These are phyloP conservation scores for Lithophane semibrunnea DNA, from an alignment of 2,888 invertebrate genomes.

Conservation along the genomic window DNA sequence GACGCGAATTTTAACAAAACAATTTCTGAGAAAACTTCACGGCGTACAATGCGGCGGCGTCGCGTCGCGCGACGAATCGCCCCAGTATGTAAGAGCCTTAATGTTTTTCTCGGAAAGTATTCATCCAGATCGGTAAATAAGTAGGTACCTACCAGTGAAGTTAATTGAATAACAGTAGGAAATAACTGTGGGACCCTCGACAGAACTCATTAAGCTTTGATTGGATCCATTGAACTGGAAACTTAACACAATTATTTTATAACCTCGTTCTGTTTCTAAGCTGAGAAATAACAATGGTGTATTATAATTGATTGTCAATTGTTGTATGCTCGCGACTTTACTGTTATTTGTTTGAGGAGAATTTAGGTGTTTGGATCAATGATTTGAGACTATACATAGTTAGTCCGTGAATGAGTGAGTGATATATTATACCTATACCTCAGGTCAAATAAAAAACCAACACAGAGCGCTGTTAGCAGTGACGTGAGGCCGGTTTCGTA, in stretches of 20 bases:
- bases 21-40: too few relatives aligned
- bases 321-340: conserved; percentile 4
- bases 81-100: too few relatives aligned
- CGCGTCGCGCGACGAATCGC: too few relatives aligned
- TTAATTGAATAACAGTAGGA: conserved; percentile 25
- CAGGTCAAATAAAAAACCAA: too few relatives aligned
- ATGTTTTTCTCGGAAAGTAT: neutral
- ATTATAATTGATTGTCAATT: conserved; percentile 25
- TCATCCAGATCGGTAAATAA: neutral
- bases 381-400: neutral
- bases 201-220: conserved; percentile 17
- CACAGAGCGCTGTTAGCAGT: too few relatives aligned
- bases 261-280: neutral
- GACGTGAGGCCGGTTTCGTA: too few relatives aligned
- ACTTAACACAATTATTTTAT: conserved; percentile 38
- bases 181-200: conserved; percentile 13
- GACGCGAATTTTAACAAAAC: too few relatives aligned
- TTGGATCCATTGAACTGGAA: conserved; percentile 44
- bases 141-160: neutral
- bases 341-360: neutral
- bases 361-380: neutral
- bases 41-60: too few relatives aligned
- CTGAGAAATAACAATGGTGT: conserved; percentile 4
- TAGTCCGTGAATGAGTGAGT: neutral
- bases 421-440: too few relatives aligned